Evolutionary conservation across 2,797 vertebrate genomes (phyloP), one percentile per base, ranked within the genome.

Genomic region (Galago senegalensis): DNA sequence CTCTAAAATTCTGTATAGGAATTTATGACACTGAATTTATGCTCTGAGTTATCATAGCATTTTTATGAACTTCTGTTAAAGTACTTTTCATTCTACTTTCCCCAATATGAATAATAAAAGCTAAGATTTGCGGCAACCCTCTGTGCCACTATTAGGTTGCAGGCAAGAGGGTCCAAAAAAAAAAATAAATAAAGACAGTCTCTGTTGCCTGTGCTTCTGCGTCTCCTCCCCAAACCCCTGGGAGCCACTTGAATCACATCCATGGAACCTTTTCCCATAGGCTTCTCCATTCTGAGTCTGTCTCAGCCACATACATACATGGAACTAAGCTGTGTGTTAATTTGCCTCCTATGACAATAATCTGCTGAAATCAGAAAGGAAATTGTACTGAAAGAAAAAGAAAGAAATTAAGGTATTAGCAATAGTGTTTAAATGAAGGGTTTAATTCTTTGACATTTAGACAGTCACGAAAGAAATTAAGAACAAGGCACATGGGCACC

Each of bases 281-380:
- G 2, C 14, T 10, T 18, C 18, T 89, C 34, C 20, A 8, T 34
- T 7, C 58, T 0, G 23, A 63, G 17, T 12, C 49, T 53, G 13
- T 34, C 43, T 70, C 5, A 1, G 58, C 25, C 49, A 25, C 40
- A 0, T 3, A 25, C 49, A 0, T 5, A 0, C 5, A 46, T 16
- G 20, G 70, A 43, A 46, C 73, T 31, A n/a, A 37, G 12, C 14
- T 9, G 11, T 0, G 6, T 12, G 1, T 14, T 29, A 46, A 31
- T 56, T 75, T 61, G 17, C 58, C 21, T 82, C 46, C 1, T 25
- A 7, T 67, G 2, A 76, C 75, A 56, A 94, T 21, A 65, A 73
- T 92, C 58, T 79, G 31, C n/a, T 92, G 88, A 83, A 80, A 69
- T 60, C 58, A 60, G 61, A 63, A 89, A 79, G 69, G 53, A 82